Percentiles rank a stretch among this genome's conserved stretches.
Conservation (phyloP, 2,113 vertebrate species). For the Syngnathus typhle region DNA sequence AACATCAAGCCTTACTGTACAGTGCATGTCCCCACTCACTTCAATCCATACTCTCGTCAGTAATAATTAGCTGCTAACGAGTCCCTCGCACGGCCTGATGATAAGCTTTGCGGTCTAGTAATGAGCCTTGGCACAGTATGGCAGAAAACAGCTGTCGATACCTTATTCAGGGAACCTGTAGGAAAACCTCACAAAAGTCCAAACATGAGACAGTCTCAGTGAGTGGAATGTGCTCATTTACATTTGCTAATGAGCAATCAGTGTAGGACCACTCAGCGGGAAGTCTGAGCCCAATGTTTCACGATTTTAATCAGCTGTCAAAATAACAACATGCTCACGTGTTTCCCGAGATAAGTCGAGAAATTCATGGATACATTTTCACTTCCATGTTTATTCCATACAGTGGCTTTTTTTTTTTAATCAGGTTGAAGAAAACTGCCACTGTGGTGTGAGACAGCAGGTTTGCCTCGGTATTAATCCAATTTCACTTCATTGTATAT, state of each 20-base stretch:
- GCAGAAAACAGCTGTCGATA: constrained; percentile 52
- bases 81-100: constrained; percentile 54
- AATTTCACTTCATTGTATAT: no score
- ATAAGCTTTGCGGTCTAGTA: constrained; percentile 58
- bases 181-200: constrained; percentile 28
- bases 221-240: constrained; percentile 14
- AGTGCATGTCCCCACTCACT: constrained; percentile 16
- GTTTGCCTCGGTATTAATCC: no score
- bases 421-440: background rate
- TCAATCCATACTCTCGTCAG: constrained; percentile 42
- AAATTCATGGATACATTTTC: background rate
- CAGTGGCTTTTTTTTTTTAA: background rate
- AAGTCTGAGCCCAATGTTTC: constrained; percentile 23
- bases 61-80: constrained; percentile 61
- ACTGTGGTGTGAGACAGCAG: background rate
- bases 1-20: background rate
- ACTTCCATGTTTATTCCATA: background rate
- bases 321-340: constrained; percentile 28
- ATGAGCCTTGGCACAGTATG: constrained; percentile 51
- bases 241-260: constrained; percentile 43
- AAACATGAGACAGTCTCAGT: constrained; percentile 36
- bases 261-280: constrained; percentile 14
- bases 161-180: constrained; percentile 38
- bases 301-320: constrained; percentile 31
- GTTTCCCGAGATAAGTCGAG: background rate